Evolutionary conservation across 2,113 vertebrate species (phyloP).

Genomic region (Scytalopus superciliaris): DNA sequence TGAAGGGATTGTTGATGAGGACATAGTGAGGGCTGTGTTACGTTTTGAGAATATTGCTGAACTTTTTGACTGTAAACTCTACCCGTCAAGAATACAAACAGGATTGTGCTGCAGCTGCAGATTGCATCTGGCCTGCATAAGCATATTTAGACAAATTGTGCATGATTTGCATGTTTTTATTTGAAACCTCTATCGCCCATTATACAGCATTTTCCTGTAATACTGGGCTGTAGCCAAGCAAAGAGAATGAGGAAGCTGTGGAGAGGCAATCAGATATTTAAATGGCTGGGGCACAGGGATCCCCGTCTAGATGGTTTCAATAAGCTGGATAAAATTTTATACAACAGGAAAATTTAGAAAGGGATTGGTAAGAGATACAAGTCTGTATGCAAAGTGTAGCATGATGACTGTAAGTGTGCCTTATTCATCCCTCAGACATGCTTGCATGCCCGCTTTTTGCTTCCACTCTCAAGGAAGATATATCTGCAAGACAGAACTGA

Average conservation of each 20-base stretch:
- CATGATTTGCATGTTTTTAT: constrained; percentile 66
- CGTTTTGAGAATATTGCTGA: constrained; percentile 43
- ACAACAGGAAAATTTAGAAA: neutral
- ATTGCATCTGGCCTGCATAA: constrained; percentile 64
- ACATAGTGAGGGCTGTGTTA: constrained; percentile 1
- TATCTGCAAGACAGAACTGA: neutral
- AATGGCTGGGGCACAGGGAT: neutral
- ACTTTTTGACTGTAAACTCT: constrained; percentile 59
- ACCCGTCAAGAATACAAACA: constrained; percentile 58
- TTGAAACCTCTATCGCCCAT: constrained; percentile 37
- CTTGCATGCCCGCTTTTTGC: neutral
- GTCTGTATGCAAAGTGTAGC: neutral
- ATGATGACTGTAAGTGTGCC: neutral
- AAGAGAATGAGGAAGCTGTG: constrained; percentile 39
- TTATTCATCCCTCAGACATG: neutral
- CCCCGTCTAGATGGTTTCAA: neutral
- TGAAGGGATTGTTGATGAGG: constrained; percentile 50
- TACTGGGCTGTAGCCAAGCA: constrained; percentile 24
- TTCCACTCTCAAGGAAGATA: neutral
- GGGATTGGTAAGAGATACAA: neutral
- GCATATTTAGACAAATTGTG: constrained; percentile 57
- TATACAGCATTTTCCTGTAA: constrained; percentile 36
- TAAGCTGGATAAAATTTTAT: neutral
- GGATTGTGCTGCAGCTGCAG: constrained; percentile 49
- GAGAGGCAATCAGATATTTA: constrained; percentile 39